Base-by-base conservation (phyloP, 2,113 vertebrate species). In the Oryzias woworae region DNA sequence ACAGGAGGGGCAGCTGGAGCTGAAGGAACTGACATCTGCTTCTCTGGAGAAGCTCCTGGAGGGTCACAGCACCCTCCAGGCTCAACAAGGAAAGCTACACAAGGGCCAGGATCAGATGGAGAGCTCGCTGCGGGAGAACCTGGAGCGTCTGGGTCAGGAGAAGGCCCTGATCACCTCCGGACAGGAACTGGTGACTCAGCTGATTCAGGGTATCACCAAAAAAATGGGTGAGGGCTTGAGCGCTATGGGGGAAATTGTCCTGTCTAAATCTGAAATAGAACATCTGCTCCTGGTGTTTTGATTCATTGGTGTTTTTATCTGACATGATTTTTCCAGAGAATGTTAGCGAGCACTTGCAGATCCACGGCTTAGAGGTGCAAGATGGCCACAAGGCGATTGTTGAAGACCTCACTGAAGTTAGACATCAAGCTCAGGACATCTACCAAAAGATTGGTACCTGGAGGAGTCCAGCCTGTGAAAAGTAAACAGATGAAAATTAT, bases 1-100 rank as follows among this genome's bases (percentile, higher is more conserved):
- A 26, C 76, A 95, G 94, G 92, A 89, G 3, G 91, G 92, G 3
- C 93, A 94, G 82, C 77, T 85, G 24, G 86, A 94, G 62, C 71
- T 93, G 64, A 81, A 56, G 78, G 88, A 92, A 4, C 54, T 86
- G 72, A 90, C 84, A 0, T 61, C 84, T 0, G 87, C 89, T 7
- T 92, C 92, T 0, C 63, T 93, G 53, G 78, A 87, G 41, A 90
- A 84, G 73, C 84, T 94, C 57, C 66, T 92, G 24, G 81, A 88
- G 22, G 89, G 93, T 1, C 93, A 94, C 85, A 56, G 73, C 0
- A 72, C 81, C 4, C 75, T 95, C 43, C 89, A 91, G 56, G 56
- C 54, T 26, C 93, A 92, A 58, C 93, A 94, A 62, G 90, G 83
- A n/a, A 77, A 66, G 18, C 81, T 95, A 47, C 69, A 79, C 14